Evolutionary conservation across 23 tunicate genomes (phyloP).

Genomic region (Ascidia mentula): DNA sequence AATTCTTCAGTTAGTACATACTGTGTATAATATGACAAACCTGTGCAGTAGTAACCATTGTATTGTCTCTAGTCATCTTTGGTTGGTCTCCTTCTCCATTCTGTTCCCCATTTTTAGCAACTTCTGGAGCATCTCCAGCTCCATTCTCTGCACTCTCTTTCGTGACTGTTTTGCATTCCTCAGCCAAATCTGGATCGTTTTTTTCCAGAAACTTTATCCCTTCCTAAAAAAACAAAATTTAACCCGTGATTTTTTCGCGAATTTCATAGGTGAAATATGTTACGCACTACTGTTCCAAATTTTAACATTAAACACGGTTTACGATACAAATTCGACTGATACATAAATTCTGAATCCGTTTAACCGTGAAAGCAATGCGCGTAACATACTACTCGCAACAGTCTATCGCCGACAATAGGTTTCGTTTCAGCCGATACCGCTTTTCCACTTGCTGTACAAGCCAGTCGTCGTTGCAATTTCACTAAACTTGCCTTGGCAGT

Average conservation of each 20-base stretch:
- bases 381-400: too few species aligned
- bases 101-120: slow-evolving; percentile 41
- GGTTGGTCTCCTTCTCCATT: too few species aligned
- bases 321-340: too few species aligned
- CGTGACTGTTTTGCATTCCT: slow-evolving; percentile 34
- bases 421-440: too few species aligned
- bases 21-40: neutral
- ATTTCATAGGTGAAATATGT: too few species aligned
- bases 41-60: slow-evolving; percentile 43
- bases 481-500: slow-evolving; percentile 47
- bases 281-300: too few species aligned
- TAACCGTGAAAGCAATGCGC: too few species aligned
- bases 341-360: too few species aligned
- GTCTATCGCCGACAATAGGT: too few species aligned
- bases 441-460: too few species aligned
- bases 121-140: slow-evolving; percentile 74
- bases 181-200: slow-evolving; percentile 41
- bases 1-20: neutral
- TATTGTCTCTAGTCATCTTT: slow-evolving; percentile 27
- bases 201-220: slow-evolving; percentile 62
- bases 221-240: slow-evolving; percentile 20
- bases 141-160: slow-evolving; percentile 57
- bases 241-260: neutral
- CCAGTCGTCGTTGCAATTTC: neutral
- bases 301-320: too few species aligned